Base-by-base conservation (phyloP, 2,888 invertebrate species). In the Eledona agricola region DNA sequence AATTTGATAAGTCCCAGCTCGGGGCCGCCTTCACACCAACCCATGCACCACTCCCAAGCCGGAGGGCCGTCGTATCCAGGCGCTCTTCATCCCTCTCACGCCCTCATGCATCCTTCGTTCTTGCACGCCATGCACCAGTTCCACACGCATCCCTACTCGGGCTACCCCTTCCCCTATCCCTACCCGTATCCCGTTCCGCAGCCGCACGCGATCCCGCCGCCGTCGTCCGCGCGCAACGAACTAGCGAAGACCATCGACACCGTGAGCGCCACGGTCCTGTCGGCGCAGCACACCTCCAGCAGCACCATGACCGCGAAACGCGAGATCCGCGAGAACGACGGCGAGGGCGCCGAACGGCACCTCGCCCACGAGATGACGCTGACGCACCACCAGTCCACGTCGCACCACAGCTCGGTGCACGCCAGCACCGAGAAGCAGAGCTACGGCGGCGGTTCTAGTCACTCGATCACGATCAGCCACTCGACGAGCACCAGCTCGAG, bases 101-200 rank as follows among this genome's bases (percentile, higher is more conserved):
- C 83, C 1, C 73, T 88, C 32, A 81, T 87, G 70, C 88, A 85
- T 68, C 85, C 85, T 10, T 83, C 86, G 1, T 78, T 88, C 13
- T 82, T 88, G 47, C 81, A 77, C 26, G 77, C 77, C 16, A 84
- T 84, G 46, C 81, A 81, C 31, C 81, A 83, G 10, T 83, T 82
- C 28, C 83, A 83, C 63, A 82, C 84, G 20, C 84, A 86, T 64
- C 84, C 87, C 5, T 88, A 86, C 72, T 82, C 85, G 49, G 85
- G 86, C 22, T 87, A 87, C 67, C 84, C 86, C 25, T 85, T 85
- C 73, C 83, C 86, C 42, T 84, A 84, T 67, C 84, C 86, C 1
- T 88, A 89, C 78, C 82, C 89, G 40, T 85, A 90, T 63, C 85
- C 87, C 1, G 80, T 88, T 53, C 87, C 88, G 2, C 88, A 87